Base-by-base conservation (phyloP, 53 echinoderm and acorn worm species). In the Echinarachnius parma region DNA sequence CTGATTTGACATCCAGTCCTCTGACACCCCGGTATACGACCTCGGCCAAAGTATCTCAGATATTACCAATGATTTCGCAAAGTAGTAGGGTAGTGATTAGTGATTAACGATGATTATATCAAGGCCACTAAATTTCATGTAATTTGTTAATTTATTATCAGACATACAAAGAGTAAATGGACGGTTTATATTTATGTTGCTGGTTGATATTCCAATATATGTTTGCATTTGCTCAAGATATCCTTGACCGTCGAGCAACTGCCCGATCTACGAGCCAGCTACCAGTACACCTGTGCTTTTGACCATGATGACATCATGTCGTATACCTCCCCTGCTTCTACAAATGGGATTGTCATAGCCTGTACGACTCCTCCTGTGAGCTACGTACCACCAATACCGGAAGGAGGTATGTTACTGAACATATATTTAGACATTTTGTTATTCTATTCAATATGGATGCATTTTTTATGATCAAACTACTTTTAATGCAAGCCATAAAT, bases 191-290 rank as follows among this genome's bases (percentile, higher is more conserved):
- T 39, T 39, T 15, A 22, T 9, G 7, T 19, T 50, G 18, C 9
- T 50, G 52, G n/a, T 22, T 50, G n/a, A n/a, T 20, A 15, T 14
- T 60, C 1, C 21, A 9, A 42, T 52, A 32, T 39, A 28, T 7
- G n/a, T 7, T 19, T 68, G 13, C 5, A 22, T 53, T 57, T 9
- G 3, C 28, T 7, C 0, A 31, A 67, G 68, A 49, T 68, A 4
- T 32, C 52, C 31, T 34, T 52, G 31, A 68, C 52, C 29, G 68
- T 68, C 19, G 49, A 68, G 31, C 49, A 68, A 23, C 68, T 68
- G 27, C 52, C 68, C 14, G 32, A 19, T 20, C 34, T 52, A 1
- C 9, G 2, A 11, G 11, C 19, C 23, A 52, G 9, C 11, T n/a
- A 15, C 31, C 31, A 68, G 22, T 68, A 68, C 68, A 48, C 2